A percentile compares a stretch with the other conserved stretches of the same genome.
phyloP scores from a whole-genome alignment of 37 sponge, comb jelly and placozoan species.

The Aphrocallistes beatrix region DNA sequence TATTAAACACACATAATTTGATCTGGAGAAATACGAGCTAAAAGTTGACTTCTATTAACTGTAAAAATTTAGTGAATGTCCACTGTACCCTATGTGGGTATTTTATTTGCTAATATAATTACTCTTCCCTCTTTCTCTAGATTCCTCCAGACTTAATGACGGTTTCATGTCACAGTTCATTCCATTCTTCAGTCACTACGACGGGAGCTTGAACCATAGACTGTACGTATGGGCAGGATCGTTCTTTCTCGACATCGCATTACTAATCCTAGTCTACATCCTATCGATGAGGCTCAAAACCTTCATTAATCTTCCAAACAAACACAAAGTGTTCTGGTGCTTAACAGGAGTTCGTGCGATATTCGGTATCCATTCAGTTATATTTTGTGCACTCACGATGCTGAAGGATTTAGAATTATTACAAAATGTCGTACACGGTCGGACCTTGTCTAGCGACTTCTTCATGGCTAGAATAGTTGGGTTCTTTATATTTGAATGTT shows the following conservation, averaged over 20 bases:
- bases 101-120: no score
- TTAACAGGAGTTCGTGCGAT: background rate
- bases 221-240: background rate
- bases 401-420: background rate
- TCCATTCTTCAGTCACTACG: background rate
- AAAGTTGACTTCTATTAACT: no score
- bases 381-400: background rate
- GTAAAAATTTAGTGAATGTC: no score
- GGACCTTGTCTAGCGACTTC: background rate
- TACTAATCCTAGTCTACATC: background rate
- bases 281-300: background rate
- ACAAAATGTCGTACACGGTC: background rate
- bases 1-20: no score
- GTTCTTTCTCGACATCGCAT: background rate
- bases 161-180: constrained; percentile 1
- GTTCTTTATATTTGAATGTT: background rate
- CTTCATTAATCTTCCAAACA: background rate
- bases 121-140: no score
- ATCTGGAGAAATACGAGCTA: no score
- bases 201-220: background rate
- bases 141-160: background rate
- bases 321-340: constrained; percentile 15
- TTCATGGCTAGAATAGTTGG: background rate
- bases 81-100: no score
- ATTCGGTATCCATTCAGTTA: background rate